Evolutionary conservation across 2,113 vertebrate species (phyloP), one percentile per base, ranked within the genome.

Genomic region (Conger conger): DNA sequence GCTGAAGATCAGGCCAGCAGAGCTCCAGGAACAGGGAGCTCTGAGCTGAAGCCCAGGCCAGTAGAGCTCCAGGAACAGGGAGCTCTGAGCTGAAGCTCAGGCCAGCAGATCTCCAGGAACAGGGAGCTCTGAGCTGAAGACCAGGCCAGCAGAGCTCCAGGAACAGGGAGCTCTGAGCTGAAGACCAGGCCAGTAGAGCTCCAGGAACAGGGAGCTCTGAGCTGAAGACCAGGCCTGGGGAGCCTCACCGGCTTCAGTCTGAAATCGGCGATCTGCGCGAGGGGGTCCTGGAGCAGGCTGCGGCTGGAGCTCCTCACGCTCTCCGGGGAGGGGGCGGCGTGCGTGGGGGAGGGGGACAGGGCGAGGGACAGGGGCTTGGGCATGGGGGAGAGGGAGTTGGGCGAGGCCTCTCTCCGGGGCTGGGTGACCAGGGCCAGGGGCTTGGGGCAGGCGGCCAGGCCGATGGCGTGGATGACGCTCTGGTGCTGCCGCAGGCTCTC

Each of bases 391-490:
- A 92, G 92, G 80, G 92, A 90, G 79, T 87, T 91, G 0, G 92
- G 92, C 0, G 94, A 97, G 84, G 94, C 86, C 92, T 99, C 97
- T 91, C 96, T 95, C 90, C 95, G 96, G 91, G 96, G 90, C 93
- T 98, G 97, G 89, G 95, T 93, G 87, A 97, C 95, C 93, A 98
- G 95, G 86, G 97, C 95, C 92, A 97, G 94, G 88, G 97, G 96
- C 91, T 98, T 99, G 90, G 96, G 93, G 93, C 91, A 96, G 91
- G 96, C 93, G 86, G 97, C 97, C 93, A 99, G 93, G 92, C 98
- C 97, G 6, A 97, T 99, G 93, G 97, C 97, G 95, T 99, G 98
- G 92, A 99, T 99, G 88, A 99, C 98, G 90, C 98, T 99, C 91
- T 97, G 97, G 91, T 98, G 97, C 92, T 97, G 97, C 93, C 97